Evolutionary conservation across 1,140 invertebrate genomes (phyloP).

Genomic region (Solenopsis fugax): DNA sequence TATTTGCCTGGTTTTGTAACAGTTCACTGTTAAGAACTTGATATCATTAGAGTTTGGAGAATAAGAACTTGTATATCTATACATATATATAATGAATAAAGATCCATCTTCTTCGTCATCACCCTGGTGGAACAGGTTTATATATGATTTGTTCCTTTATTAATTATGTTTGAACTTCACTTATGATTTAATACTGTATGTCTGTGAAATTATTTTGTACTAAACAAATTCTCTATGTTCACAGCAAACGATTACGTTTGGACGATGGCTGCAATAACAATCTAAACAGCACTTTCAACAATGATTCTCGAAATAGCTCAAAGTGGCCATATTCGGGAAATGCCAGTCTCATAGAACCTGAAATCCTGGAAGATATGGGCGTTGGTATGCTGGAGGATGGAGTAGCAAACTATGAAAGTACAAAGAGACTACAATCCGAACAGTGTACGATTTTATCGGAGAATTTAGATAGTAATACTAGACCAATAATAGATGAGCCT

Average conservation of each 20-base stretch:
- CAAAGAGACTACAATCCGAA: slow-evolving; percentile 78
- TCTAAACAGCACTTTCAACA: slow-evolving; percentile 76
- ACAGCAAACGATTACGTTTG: slow-evolving; percentile 81
- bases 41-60: slow-evolving; percentile 6
- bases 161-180: no score
- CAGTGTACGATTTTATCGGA: slow-evolving; percentile 76
- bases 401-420: slow-evolving; percentile 76
- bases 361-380: slow-evolving; percentile 86
- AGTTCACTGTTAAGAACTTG: not conserved
- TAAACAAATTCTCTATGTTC: slow-evolving; percentile 45
- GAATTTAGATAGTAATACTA: slow-evolving; percentile 69
- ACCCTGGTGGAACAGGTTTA: slow-evolving; percentile 65
- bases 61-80: not conserved
- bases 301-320: slow-evolving; percentile 68
- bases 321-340: slow-evolving; percentile 83
- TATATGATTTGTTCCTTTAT: slow-evolving; percentile 43
- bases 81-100: slow-evolving; percentile 39
- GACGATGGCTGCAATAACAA: slow-evolving; percentile 84
- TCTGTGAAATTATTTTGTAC: not conserved
- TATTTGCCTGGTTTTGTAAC: slow-evolving; percentile 25
- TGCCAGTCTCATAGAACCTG: slow-evolving; percentile 83
- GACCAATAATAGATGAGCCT: slow-evolving; percentile 66
- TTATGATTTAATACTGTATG: not conserved
- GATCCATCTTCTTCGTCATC: slow-evolving; percentile 23
- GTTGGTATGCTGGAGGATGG: slow-evolving; percentile 85